Percentiles rank a stretch among this genome's conserved stretches.
phyloP scores from a whole-genome alignment of 2,113 vertebrate genomes.

The Hyla sarda region DNA sequence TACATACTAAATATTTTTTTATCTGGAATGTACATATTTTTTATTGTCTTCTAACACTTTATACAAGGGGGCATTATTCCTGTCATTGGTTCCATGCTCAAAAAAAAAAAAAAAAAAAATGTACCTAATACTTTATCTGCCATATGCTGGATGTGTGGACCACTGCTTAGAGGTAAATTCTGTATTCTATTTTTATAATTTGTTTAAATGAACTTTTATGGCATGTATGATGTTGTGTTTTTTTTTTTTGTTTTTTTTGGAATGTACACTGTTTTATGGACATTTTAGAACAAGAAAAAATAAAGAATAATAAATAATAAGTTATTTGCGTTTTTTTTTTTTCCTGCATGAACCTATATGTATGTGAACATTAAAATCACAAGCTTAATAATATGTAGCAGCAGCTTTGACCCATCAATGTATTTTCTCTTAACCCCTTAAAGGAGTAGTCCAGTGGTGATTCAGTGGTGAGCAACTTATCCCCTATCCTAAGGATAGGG shows the following conservation, averaged over 20 bases:
- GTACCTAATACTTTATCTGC: background rate
- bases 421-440: too few relatives aligned
- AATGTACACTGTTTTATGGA: constrained; percentile 16
- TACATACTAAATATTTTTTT: constrained; percentile 6
- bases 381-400: too few relatives aligned
- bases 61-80: background rate
- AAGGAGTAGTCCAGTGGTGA: too few relatives aligned
- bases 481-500: too few relatives aligned
- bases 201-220: constrained; percentile 22
- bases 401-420: too few relatives aligned
- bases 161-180: constrained; percentile 1
- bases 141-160: constrained; percentile 5
- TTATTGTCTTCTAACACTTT: too few relatives aligned
- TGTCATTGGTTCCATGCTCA: constrained; percentile 11
- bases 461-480: too few relatives aligned
- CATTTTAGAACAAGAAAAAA: constrained; percentile 15
- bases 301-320: constrained; percentile 19
- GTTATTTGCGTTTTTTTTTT: background rate
- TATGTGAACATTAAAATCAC: too few relatives aligned
- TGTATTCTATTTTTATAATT: constrained; percentile 45
- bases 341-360: too few relatives aligned
- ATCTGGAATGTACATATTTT: constrained; percentile 12
- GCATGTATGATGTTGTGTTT: background rate
- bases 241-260: background rate
- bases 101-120: too few relatives aligned